phyloP scores from a whole-genome alignment of 2,797 vertebrate genomes.

The Hoplostethus mediterraneus region DNA sequence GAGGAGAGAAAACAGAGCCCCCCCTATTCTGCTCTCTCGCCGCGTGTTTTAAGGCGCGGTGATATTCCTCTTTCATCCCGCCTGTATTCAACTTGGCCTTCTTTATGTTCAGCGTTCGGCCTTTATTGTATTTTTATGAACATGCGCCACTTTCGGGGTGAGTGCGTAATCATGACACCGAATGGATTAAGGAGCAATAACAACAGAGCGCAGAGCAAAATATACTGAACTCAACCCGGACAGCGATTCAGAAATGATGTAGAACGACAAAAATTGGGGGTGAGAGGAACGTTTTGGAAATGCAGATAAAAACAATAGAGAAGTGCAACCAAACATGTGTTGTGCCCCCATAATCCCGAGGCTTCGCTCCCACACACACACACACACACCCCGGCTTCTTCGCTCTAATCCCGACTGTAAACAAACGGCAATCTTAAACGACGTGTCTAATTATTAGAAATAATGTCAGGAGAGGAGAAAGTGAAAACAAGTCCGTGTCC shows the following conservation, averaged over 20 bases:
- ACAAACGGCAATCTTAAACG: constrained; percentile 53
- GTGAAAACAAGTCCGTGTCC: constrained; percentile 68
- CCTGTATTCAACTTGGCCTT: constrained; percentile 52
- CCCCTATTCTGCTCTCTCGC: constrained; percentile 52
- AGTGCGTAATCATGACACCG: constrained; percentile 35
- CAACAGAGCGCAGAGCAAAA: constrained; percentile 9
- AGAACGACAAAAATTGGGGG: background rate
- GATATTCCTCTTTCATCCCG: constrained; percentile 70
- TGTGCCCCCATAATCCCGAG: constrained; percentile 54
- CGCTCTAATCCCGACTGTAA: constrained; percentile 58
- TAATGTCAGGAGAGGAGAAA: constrained; percentile 44
- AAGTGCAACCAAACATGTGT: constrained; percentile 48
- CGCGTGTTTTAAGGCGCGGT: constrained; percentile 51
- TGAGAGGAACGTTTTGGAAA: constrained; percentile 49
- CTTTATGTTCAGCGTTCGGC: constrained; percentile 34
- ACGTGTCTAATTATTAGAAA: constrained; percentile 64
- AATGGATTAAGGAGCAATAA: constrained; percentile 35
- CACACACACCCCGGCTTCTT: constrained; percentile 49
- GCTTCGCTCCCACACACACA: constrained; percentile 57
- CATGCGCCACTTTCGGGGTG: constrained; percentile 20
- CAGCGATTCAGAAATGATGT: background rate
- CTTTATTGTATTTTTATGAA: constrained; percentile 20
- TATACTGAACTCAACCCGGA: background rate
- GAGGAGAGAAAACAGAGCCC: constrained; percentile 43
- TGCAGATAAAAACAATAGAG: constrained; percentile 56